Evolutionary conservation across 2,113 vertebrate genomes (phyloP).

Genomic region (Pseudorhombus dupliciocellatus): DNA sequence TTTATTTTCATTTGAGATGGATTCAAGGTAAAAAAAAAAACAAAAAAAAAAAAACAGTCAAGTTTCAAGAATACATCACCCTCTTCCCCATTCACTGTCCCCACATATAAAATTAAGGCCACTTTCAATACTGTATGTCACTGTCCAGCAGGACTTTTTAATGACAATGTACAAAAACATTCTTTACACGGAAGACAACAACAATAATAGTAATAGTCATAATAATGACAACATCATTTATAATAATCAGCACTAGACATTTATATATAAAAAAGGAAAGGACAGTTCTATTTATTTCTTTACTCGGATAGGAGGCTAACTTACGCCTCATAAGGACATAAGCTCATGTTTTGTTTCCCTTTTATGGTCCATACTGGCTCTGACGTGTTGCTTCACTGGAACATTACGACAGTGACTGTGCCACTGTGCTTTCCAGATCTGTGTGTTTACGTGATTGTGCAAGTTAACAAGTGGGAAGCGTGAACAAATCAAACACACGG

Average conservation of each 20-base stretch:
- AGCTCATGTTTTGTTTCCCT: slow-evolving; percentile 46
- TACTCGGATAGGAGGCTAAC: slow-evolving; percentile 33
- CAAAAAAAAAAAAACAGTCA: slow-evolving; percentile 71
- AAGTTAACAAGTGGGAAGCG: slow-evolving; percentile 29
- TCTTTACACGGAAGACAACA: slow-evolving; percentile 78
- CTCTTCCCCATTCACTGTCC: slow-evolving; percentile 77
- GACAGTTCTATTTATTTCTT: slow-evolving; percentile 52
- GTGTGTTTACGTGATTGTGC: slow-evolving; percentile 35
- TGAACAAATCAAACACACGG: slow-evolving; percentile 16
- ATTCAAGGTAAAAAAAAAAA: slow-evolving; percentile 58
- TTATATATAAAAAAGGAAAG: slow-evolving; percentile 60
- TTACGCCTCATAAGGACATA: slow-evolving; percentile 46
- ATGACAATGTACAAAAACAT: slow-evolving; percentile 81
- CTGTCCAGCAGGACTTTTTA: slow-evolving; percentile 86
- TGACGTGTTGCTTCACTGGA: slow-evolving; percentile 44
- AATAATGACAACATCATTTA: slow-evolving; percentile 77
- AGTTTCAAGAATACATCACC: slow-evolving; percentile 76
- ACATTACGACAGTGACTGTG: slow-evolving; percentile 39
- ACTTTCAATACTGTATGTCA: slow-evolving; percentile 81
- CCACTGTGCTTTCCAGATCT: slow-evolving; percentile 36
- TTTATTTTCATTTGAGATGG: slow-evolving; percentile 80
- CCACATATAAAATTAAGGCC: slow-evolving; percentile 82
- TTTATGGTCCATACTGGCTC: slow-evolving; percentile 68
- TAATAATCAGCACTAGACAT: slow-evolving; percentile 63
- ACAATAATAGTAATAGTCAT: slow-evolving; percentile 79